Evolutionary conservation across 2,113 vertebrate genomes (phyloP).

Genomic region (Psilopogon haemacephalus): DNA sequence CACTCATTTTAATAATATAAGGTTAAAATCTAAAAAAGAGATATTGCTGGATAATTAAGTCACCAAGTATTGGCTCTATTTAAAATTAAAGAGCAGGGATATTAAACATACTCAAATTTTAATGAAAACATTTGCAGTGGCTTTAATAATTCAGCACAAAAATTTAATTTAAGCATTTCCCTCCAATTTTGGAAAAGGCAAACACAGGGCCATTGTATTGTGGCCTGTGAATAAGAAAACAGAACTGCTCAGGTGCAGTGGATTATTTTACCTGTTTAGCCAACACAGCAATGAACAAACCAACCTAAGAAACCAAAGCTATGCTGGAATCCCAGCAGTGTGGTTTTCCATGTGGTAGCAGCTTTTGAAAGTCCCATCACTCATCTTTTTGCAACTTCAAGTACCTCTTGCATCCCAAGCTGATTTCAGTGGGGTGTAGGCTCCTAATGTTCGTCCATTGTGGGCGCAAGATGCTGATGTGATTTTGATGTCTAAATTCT

Average conservation of each 20-base stretch:
- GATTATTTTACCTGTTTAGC: not conserved
- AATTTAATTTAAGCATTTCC: constrained; percentile 40
- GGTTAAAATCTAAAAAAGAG: constrained; percentile 37
- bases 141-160: constrained; percentile 48
- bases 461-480: not conserved
- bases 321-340: not conserved
- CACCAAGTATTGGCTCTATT: constrained; percentile 14
- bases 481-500: not conserved
- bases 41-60: constrained; percentile 44
- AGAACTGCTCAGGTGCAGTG: not conserved
- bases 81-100: constrained; percentile 30
- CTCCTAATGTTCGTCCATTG: not conserved
- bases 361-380: not conserved
- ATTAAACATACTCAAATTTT: constrained; percentile 55
- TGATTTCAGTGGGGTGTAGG: not conserved
- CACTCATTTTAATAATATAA: constrained; percentile 35
- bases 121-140: constrained; percentile 51
- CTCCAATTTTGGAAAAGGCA: constrained; percentile 26
- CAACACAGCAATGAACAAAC: not conserved
- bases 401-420: not conserved
- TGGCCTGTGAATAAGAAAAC: not conserved
- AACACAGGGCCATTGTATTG: not conserved
- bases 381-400: not conserved
- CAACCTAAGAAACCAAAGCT: not conserved
- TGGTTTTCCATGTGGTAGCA: not conserved